Base-by-base conservation (phyloP, 2,888 invertebrate genomes). In the Nymphalis urticae region DNA sequence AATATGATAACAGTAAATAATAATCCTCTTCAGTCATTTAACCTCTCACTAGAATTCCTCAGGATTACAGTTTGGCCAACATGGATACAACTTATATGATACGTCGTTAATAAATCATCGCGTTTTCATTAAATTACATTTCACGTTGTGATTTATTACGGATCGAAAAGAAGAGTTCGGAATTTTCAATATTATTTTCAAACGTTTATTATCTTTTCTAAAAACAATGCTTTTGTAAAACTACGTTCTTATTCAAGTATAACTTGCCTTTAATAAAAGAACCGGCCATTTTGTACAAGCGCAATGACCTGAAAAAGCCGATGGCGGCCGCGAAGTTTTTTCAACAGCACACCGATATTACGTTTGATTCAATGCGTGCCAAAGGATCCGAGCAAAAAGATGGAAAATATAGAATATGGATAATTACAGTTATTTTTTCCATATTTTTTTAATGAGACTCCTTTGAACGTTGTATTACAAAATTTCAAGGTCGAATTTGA, bases 281-380 rank as follows among this genome's bases (percentile, higher is more conserved):
- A 50, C 48, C 50, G 66, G 62, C 69, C 71, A 72, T 74, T 73
- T 74, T 74, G 68, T 75, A 66, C 58, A 70, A 70, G 71, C 60
- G 69, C 75, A 72, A 70, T 72, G 75, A 71, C 75, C 75, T 70
- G 72, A 66, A 73, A 72, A 70, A 60, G 59, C 66, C 62, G 66
- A 72, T 69, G 70, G 70, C 68, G 66, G 66, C 66, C 64, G 69
- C 69, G 66, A 68, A 63, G 68, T 71, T 71, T 71, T 71, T 73
- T 70, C 64, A 62, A 68, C 69, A 64, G 67, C 62, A 64, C 32
- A 27, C 66, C 62, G 53, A 70, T 70, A 73, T 73, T 66, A 73
- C 66, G 63, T 68, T 36, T 68, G 69, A 69, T 73, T 71, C 72
- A 74, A 68, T 73, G 71, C 73, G 42, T 70, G 69, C 67, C 72